Base-by-base conservation (phyloP, 2,888 invertebrate species). In the Myopa testacea region DNA sequence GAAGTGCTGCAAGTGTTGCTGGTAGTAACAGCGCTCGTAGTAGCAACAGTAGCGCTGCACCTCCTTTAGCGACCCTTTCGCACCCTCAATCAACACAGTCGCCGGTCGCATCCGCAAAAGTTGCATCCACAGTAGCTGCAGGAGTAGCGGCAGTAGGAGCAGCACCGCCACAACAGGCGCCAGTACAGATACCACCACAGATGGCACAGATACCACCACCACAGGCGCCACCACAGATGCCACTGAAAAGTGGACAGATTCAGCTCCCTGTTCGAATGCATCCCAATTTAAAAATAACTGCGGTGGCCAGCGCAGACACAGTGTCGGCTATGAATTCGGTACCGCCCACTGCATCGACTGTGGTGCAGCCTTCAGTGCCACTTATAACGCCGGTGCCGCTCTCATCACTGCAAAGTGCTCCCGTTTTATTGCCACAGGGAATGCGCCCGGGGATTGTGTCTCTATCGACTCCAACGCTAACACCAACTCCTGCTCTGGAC, bases 281-380 rank as follows among this genome's bases (percentile, higher is more conserved):
- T 81, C 85, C 85, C 0, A 85, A 85, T 80, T 80, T 85, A 8
- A 85, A 84, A 75, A 85, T 85, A 40, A 82, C 84, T 2, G 84
- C 85, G 3, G 84, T 85, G 0, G 81, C 83, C 8, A 84, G 85
- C 69, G 83, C 81, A 6, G 84, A 83, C 0, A 80, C 55, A 16
- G 65, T 80, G 10, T 12, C 72, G 12, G 45, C 81, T 6, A 45
- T 79, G 10, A 58, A 76, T 8, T 67, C 78, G 0, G 26, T 60
- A 1, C 55, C 76, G 5, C 68, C 37, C 0, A 0, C 77, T 14
- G 6, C 74, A n/a, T 7, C 63, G 19, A 14, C 65, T 14, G 38
- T 34, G 10, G 10, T 65, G 14, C 55, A 75, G n/a, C 71, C 81
- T 3, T 40, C 67, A 10, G 73, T 75, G 8, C 81, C 81, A 7